Base-by-base conservation (phyloP, 2,113 vertebrate genomes). In the Collichthys lucidus region DNA sequence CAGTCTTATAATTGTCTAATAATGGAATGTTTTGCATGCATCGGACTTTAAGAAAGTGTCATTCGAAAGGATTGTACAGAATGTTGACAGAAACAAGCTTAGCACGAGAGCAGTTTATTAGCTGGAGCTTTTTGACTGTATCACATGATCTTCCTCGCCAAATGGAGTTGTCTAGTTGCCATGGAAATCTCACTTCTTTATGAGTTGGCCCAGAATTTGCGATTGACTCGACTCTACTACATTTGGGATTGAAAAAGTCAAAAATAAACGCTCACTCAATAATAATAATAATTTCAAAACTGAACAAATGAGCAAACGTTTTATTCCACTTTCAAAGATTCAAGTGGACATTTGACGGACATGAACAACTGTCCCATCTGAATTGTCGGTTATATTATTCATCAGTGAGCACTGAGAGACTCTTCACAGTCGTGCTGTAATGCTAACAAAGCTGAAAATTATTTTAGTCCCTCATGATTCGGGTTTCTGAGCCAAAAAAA, bases 341-440 rank as follows among this genome's bases (percentile, higher is more conserved):
- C 29, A 68, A 56, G 15, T 14, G 75, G 79, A 63, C 59, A 26
- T 50, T 64, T 26, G 26, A 69, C 53, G 14, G 31, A 35, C 42
- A 56, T 69, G 24, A 82, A 56, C 68, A 66, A 53, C 4, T 29
- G 47, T 53, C 59, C 72, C 47, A 5, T 16, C n/a, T 56, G 52
- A 56, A 53, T 11, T 57, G 40, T 22, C 20, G 44, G 22, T 26
- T 12, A 4, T 61, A 7, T 42, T 63, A 55, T 22, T 22, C 15
- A 15, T 24, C n/a, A 56, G 10, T 24, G 53, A 56, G n/a, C 4
- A 2, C 53, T 14, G 6, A 15, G 22, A 24, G 35, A 12, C 31
- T 29, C 49, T 53, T n/a, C 17, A 19, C 56, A 35, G 50, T n/a
- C 19, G 10, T 47, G 55, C 55, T 10, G 11, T 29, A 47, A 15